Base-by-base conservation (phyloP, 2,888 invertebrate genomes). In the Drosophila paramelanica region DNA sequence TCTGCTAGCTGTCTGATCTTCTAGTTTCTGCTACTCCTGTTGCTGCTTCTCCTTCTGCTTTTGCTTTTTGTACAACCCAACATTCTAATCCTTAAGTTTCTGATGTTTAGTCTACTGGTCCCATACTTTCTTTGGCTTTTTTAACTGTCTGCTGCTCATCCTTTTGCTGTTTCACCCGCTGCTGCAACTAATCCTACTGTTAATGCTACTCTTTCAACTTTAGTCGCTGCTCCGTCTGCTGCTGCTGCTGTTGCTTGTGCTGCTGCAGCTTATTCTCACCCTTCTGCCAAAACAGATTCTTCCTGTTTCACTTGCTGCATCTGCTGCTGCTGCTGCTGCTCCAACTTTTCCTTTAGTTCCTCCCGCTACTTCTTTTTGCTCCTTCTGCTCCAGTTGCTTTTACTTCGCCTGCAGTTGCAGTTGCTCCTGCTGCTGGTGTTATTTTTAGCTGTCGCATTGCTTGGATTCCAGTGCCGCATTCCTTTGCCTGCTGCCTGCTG, bases 401-500 rank as follows among this genome's bases (percentile, higher is more conserved):
- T 51, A n/a, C 55, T 56, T n/a, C 42, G 14, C 31, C 23, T 41
- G 17, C 50, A 52, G 27, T 51, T 60, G 52, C 17, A 17, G 17
- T 20, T 52, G 33, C 33, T 49, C 41, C 23, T 62, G 49, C 52
- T 56, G 69, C 53, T 69, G 83, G 87, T 88, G 89, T 86, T 83
- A 83, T 89, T 83, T 83, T 88, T 89, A 89, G 83, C 83, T 83
- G 87, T 83, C 70, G 83, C 83, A 87, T 83, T 87, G 59, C 77
- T 67, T 67, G 84, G 55, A 83, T 89, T 83, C 83, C 87, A 59
- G 52, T 67, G 77, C 81, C 78, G 87, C 83, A 88, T 83, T 88
- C 89, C 67, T 70, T 61, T 27, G 42, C 46, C 46, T 46, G 46
- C 20, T 57, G 59, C 31, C 23, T 23, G 23, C 23, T 23, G 23